These are phyloP conservation scores for Pangasius krempfi DNA, from an alignment of 2,797 vertebrate species.

Conservation along the genomic window DNA sequence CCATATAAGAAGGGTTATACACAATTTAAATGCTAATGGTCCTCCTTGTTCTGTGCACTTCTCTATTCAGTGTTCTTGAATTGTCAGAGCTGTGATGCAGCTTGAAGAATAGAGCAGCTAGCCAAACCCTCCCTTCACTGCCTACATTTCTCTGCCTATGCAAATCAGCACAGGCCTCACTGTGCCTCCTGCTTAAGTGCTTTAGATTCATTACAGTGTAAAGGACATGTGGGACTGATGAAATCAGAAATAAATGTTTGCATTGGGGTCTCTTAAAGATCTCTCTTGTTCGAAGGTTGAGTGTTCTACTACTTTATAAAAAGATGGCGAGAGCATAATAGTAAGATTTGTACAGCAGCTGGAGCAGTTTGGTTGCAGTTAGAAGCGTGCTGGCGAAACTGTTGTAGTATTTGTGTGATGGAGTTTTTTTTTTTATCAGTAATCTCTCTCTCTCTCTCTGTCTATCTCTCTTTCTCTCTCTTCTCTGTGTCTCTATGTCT, in stretches of 20 bases:
- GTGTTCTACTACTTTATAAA: constrained; percentile 35
- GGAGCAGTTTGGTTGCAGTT: constrained; percentile 25
- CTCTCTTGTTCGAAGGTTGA: constrained; percentile 12
- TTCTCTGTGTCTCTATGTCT: background rate
- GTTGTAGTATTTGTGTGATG: background rate
- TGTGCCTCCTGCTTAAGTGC: constrained; percentile 51
- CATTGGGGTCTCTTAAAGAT: constrained; percentile 44
- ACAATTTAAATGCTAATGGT: constrained; percentile 50
- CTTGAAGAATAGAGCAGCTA: constrained; percentile 49
- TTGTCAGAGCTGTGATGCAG: constrained; percentile 42
- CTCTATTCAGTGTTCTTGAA: constrained; percentile 45
- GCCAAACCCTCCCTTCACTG: constrained; percentile 32
- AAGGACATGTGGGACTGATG: constrained; percentile 54
- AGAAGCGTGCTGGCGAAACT: background rate
- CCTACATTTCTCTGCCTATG: constrained; percentile 50
- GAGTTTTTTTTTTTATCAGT: background rate
- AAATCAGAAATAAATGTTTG: constrained; percentile 57
- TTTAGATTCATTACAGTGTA: constrained; percentile 60
- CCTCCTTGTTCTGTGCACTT: constrained; percentile 39
- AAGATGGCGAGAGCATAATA: constrained; percentile 38
- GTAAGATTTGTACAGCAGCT: constrained; percentile 40
- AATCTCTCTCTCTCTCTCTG: background rate
- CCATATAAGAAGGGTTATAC: background rate
- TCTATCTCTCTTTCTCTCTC: background rate
- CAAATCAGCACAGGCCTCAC: constrained; percentile 48